Evolutionary conservation across 2,113 vertebrate species (phyloP), one percentile per base, ranked within the genome.

Genomic region (Nematolebias whitei): DNA sequence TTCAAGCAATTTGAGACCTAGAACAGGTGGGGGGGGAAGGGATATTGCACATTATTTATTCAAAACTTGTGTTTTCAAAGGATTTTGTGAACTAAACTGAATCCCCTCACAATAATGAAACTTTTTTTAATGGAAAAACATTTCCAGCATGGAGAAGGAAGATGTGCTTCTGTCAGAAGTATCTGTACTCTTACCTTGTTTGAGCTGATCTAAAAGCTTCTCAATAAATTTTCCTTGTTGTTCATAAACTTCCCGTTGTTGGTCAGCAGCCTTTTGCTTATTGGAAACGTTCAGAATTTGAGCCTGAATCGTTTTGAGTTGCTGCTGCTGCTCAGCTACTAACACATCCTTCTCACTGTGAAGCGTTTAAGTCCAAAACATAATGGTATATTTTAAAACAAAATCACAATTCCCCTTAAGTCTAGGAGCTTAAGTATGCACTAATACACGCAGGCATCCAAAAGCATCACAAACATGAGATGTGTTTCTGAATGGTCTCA

Each of bases 191-290:
- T 29, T 83, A 90, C 87, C 87, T 53, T 64, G 57, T 74, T 89
- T 88, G 40, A 91, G 63, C 58, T 79, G 83, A n/a, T 87, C 72
- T 40, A 87, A 70, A 66, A 85, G 76, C 55, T 87, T 87, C 53
- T 57, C 63, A 44, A 65, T 35, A 15, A n/a, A 23, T 35, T 70
- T 64, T 29, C 72, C 63, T 16, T 48, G 68, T 7, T 53, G 20
- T 41, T 87, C 70, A 26, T 72, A 48, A 39, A 4, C 29, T 50
- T 72, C 60, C 10, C 71, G 60, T 56, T 85, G 73, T 5, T 71
- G 62, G 13, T 76, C 57, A 0, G 35, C 20, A 0, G 59, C 63
- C 16, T 79, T 7, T 29, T 29, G 26, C 26, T 29, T 76, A 8
- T 11, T 38, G 60, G 84, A 79, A n/a, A 82, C 29, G 2, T n/a